phyloP scores from a whole-genome alignment of 2,797 vertebrate species.

The Dallia pectoralis region DNA sequence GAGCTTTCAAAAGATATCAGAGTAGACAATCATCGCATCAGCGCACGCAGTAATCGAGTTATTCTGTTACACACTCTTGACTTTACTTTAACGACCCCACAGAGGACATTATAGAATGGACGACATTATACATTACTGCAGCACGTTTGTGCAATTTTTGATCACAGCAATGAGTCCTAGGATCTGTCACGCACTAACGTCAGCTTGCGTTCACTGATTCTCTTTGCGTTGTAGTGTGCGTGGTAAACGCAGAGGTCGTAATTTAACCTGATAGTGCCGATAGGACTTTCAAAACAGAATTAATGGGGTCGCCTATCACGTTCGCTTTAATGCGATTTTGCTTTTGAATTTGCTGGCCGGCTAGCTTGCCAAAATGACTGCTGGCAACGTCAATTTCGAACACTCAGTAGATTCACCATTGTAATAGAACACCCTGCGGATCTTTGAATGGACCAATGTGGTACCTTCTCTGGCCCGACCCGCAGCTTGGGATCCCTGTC shows the following conservation, averaged over 20 bases:
- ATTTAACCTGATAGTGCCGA: not conserved
- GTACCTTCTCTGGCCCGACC: not conserved
- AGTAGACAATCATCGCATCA: not conserved
- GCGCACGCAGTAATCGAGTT: not conserved
- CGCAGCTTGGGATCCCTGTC: not conserved
- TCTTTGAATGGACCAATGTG: no score
- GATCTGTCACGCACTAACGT: not conserved
- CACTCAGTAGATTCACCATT: not conserved
- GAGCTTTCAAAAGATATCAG: no score
- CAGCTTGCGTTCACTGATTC: not conserved
- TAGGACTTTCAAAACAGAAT: not conserved
- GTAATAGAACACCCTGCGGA: not conserved
- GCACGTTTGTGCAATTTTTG: not conserved
- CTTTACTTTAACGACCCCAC: no score
- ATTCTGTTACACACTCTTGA: not conserved
- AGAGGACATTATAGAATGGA: not conserved
- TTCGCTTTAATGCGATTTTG: not conserved
- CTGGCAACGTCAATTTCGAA: not conserved
- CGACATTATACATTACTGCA: not conserved
- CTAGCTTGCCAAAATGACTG: no score
- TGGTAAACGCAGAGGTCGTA: not conserved
- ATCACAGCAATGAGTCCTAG: not conserved
- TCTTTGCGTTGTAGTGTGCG: not conserved
- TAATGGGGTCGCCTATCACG: not conserved
- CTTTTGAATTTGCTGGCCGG: not conserved